Evolutionary conservation across 53 echinoderm and acorn worm species (phyloP), one percentile per base, ranked within the genome.

Genomic region (Echinarachnius parma): DNA sequence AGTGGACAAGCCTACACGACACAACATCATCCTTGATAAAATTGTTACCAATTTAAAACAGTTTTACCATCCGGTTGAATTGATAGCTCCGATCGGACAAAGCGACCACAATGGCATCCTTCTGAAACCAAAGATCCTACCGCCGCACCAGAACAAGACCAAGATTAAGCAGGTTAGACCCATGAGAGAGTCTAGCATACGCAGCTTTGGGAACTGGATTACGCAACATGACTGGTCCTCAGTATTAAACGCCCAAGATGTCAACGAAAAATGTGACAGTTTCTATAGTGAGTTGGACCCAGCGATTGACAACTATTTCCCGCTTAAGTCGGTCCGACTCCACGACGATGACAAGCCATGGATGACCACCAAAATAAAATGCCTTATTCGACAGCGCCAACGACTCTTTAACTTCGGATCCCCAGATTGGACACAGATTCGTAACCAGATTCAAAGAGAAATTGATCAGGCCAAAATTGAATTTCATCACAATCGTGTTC

Each of bases 171-270:
- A 9, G 14, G 56, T 56, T 25, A 16, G 36, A 23, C 72, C 56
- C 1, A 72, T 72, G 72, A 53, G 27, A 72, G 71, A 72, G 3
- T 72, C 72, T n/a, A 25, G 21, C 11, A 72, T 54, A 18, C 56
- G 36, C 21, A 23, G 22, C 1, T 72, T 53, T 72, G 56, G 72
- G 19, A 5, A 53, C 4, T 55, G 56, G 72, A 22, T 72, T 25
- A 14, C 55, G 9, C 23, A 37, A 7, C 72, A 72, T 20, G 36
- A 72, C 34, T 72, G 72, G 72, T 34, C 13, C 29, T 11, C 31
- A 21, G 55, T 72, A 1, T 53, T 20, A 3, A 1, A 8, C 2
- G 26, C 9, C 20, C 22, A 72, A 10, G 22, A 9, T 13, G 20
- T 72, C 0, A 21, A 72, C 11, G 34, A 0, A 8, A 72, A 53